Conservation (phyloP, 30 jellyfish, hydroid and myxozoan species). For the Aurelia sp. region DNA sequence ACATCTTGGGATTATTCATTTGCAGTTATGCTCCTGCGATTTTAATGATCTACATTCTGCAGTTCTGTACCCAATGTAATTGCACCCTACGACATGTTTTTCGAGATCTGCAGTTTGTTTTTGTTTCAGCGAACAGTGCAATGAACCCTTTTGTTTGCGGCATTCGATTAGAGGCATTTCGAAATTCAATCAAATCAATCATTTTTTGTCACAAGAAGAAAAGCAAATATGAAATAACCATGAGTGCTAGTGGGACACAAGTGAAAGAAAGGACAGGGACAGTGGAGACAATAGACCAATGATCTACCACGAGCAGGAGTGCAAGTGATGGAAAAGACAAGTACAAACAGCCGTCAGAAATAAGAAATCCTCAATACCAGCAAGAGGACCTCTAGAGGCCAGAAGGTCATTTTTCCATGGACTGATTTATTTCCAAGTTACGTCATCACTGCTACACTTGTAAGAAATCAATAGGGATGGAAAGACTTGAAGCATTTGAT, state of each 20-base stretch:
- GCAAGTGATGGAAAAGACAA: too few relatives aligned
- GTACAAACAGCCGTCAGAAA: too few relatives aligned
- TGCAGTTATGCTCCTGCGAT: slow-evolving; percentile 84
- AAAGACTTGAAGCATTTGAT: too few relatives aligned
- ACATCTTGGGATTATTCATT: slow-evolving; percentile 63
- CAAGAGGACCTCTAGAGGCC: too few relatives aligned
- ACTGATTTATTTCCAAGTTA: too few relatives aligned
- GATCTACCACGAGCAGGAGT: neutral
- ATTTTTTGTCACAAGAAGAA: slow-evolving; percentile 14
- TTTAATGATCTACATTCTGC: slow-evolving; percentile 66
- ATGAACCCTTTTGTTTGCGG: slow-evolving; percentile 89
- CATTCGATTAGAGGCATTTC: slow-evolving; percentile 74
- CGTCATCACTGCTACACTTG: too few relatives aligned
- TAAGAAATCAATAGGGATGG: too few relatives aligned
- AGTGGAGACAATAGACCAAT: neutral
- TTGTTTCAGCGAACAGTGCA: slow-evolving; percentile 76
- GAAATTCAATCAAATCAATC: slow-evolving; percentile 64
- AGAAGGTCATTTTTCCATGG: too few relatives aligned
- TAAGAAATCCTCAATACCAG: too few relatives aligned
- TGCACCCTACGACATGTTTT: slow-evolving; percentile 78
- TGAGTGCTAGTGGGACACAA: neutral
- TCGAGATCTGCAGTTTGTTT: slow-evolving; percentile 83
- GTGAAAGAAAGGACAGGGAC: neutral
- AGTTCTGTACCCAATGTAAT: slow-evolving; percentile 71
- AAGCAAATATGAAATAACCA: neutral